Conservation (phyloP, 2,797 vertebrate genomes). For the Furcifer pardalis region DNA sequence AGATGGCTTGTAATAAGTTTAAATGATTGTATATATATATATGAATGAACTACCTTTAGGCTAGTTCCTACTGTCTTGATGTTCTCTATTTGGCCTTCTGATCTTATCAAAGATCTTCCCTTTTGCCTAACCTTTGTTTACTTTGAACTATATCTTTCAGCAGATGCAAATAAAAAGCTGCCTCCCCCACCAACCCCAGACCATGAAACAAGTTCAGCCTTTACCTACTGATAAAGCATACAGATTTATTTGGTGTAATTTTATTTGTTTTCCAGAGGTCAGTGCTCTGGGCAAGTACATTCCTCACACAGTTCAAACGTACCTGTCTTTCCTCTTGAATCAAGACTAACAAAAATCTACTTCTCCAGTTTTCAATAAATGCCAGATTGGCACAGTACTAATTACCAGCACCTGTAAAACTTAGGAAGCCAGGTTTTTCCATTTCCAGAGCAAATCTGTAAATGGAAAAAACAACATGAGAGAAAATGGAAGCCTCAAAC, state of each 20-base stretch:
- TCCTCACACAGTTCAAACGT: neutral
- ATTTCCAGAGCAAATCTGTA: neutral
- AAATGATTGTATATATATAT: too few relatives aligned
- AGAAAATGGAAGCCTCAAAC: neutral
- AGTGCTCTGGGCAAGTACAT: too few relatives aligned
- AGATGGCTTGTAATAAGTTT: neutral
- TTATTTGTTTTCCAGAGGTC: too few relatives aligned
- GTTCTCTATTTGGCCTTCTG: neutral
- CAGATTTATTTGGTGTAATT: neutral
- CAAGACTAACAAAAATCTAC: neutral
- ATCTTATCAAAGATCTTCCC: neutral
- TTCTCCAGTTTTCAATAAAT: neutral
- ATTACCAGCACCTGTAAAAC: neutral
- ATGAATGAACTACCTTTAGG: too few relatives aligned
- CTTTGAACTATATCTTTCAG: neutral
- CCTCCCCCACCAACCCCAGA: neutral
- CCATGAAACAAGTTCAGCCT: neutral
- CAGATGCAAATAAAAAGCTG: neutral
- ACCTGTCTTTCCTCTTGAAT: neutral
- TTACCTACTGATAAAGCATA: neutral
- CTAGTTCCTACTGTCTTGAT: neutral
- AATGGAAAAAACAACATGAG: neutral
- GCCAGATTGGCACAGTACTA: neutral
- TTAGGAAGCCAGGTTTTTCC: neutral
- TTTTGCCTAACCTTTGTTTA: neutral